Base-by-base conservation (phyloP, 1,140 invertebrate genomes). In the Leguminivora glycinivorella region DNA sequence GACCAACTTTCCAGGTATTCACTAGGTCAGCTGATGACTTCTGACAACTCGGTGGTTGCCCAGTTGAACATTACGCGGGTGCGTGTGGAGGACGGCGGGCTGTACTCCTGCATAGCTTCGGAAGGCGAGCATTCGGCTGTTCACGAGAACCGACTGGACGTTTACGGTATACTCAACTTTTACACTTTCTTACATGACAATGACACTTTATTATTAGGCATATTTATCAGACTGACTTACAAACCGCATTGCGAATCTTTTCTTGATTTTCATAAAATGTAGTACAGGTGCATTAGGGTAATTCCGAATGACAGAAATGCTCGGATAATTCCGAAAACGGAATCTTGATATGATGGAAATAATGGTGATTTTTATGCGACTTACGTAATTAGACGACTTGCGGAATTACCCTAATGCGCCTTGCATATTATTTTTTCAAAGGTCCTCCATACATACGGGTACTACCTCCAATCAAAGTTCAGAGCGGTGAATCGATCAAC, bases 51-150 rank as follows among this genome's bases (percentile, higher is more conserved):
- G 79, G 96, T 97, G 56, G 94, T 97, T 75, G 96, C 96, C 81
- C 96, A 96, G 83, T 93, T 98, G 67, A 98, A 98, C 90, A 96
- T 98, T 70, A 95, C 95, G 70, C 92, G 95, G 76, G 95, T 96
- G 9, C 93, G 94, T 38, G 95, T 96, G 0, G 95, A 95, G 85
- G 96, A 97, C 77, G 96, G 95, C 4, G 96, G 96, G 0, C 90
- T 97, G 14, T 98, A 97, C 85, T 94, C 95, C 19, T 98, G 96
- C 80, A 88, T 93, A 7, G 96, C 95, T 0, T 90, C 94, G 43
- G 96, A 96, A 22, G 86, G 86, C 34, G 97, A 97, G 76, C 93
- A 94, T 25, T 90, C 94, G 9, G 93, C 93, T 1, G 93, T 92
- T 6, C 95, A 97, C 87, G 94, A 96, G 72, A 95, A 96, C n/a